phyloP scores from a whole-genome alignment of 2,113 vertebrate genomes.

The Galeopterus variegatus region DNA sequence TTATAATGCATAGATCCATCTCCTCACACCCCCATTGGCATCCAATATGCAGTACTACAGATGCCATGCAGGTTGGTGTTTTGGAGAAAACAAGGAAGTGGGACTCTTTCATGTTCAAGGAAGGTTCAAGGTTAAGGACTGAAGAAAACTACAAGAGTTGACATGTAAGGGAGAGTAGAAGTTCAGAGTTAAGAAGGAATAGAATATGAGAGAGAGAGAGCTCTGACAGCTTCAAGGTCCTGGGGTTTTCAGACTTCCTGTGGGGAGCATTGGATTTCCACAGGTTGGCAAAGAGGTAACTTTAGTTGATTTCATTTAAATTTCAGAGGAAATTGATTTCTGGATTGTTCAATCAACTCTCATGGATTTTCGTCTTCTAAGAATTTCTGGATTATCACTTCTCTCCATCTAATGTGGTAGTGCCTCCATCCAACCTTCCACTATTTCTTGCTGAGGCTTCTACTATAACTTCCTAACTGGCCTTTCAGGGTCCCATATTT shows the following conservation, averaged over 20 bases:
- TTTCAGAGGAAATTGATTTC: background rate
- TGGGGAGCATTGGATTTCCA: background rate
- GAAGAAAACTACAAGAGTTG: background rate
- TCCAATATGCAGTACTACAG: background rate
- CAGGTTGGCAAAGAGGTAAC: too few relatives aligned
- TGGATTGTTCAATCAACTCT: background rate
- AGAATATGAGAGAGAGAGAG: background rate
- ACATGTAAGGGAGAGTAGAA: background rate
- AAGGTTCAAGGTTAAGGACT: too few relatives aligned
- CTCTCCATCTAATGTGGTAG: background rate
- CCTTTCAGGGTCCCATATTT: background rate
- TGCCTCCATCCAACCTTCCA: background rate
- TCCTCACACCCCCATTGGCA: rapidly evolving
- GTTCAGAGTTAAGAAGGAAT: background rate
- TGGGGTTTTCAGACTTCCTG: background rate
- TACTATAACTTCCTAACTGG: background rate
- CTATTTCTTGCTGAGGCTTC: background rate
- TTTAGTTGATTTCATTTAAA: background rate
- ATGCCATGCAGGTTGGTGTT: background rate
- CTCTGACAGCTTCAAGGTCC: background rate
- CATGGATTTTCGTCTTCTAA: background rate
- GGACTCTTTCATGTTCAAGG: background rate
- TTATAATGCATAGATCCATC: background rate
- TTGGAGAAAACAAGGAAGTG: background rate
- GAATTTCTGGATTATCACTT: background rate